Evolutionary conservation across 2,888 invertebrate genomes (phyloP).

Genomic region (Coenonympha arcania): DNA sequence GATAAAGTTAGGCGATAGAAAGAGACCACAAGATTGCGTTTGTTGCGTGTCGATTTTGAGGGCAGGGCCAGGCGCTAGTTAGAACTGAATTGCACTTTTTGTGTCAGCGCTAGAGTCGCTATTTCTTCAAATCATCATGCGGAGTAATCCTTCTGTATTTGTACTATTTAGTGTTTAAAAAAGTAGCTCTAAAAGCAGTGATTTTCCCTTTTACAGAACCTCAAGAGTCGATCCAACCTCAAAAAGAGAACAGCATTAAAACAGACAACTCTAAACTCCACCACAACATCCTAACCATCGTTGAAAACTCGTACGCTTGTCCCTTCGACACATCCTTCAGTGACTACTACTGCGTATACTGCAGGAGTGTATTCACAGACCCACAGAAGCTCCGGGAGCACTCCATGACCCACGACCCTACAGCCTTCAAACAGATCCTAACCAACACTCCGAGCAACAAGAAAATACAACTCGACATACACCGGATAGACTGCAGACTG

Average conservation of each 20-base stretch:
- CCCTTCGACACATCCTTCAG: conserved; percentile 57
- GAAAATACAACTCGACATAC: conserved; percentile 46
- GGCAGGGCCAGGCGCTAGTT: no score
- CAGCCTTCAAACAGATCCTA: conserved; percentile 40
- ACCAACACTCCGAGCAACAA: conserved; percentile 38
- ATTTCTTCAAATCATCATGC: no score
- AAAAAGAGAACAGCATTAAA: conserved; percentile 18
- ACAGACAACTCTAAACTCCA: conserved; percentile 32
- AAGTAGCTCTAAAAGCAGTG: background rate
- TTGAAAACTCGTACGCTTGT: conserved; percentile 55
- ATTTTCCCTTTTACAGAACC: conserved; percentile 11
- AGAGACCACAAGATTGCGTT: no score
- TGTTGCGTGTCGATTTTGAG: no score
- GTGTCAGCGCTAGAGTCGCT: no score
- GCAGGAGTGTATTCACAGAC: conserved; percentile 45
- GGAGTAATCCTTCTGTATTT: no score
- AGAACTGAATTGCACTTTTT: no score
- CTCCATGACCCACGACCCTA: conserved; percentile 48
- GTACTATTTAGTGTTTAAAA: background rate
- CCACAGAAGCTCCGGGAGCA: conserved; percentile 50
- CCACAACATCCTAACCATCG: conserved; percentile 44
- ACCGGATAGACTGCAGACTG: conserved; percentile 52
- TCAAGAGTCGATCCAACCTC: conserved; percentile 4
- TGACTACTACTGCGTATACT: conserved; percentile 53
- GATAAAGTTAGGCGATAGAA: no score